Evolutionary conservation across 2,797 vertebrate species (phyloP).

Genomic region (Sebastes iracundus): DNA sequence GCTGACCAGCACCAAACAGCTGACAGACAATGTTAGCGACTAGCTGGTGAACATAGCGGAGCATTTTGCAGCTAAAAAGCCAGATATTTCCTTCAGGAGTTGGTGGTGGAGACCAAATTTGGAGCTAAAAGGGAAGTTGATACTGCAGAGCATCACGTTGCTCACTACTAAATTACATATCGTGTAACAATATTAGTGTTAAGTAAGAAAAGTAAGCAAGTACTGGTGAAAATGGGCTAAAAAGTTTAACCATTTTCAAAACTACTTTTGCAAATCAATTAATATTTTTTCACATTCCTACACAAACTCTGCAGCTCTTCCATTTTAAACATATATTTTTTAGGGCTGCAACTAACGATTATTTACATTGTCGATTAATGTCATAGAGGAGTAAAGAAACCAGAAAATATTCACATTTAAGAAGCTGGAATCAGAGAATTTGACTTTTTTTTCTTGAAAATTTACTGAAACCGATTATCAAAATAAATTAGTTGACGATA

Average conservation of each 20-base stretch:
- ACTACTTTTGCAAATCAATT: neutral
- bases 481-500: neutral
- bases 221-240: neutral
- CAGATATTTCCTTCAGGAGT: neutral
- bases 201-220: neutral
- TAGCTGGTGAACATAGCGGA: neutral
- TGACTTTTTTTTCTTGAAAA: too few species aligned
- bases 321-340: neutral
- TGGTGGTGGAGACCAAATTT: neutral
- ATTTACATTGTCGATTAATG: neutral
- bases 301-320: neutral
- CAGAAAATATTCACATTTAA: too few species aligned
- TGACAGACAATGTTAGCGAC: accelerated
- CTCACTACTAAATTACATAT: neutral
- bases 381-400: too few species aligned
- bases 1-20: neutral
- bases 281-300: neutral
- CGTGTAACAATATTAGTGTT: neutral
- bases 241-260: neutral
- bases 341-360: neutral
- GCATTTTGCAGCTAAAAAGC: neutral
- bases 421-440: too few species aligned
- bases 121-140: neutral
- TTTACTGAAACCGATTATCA: too few species aligned
- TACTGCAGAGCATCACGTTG: neutral